Percentiles rank a stretch among this genome's conserved stretches.
Conservation (phyloP, 2,113 vertebrate genomes). For the Pontoporia blainvillei region DNA sequence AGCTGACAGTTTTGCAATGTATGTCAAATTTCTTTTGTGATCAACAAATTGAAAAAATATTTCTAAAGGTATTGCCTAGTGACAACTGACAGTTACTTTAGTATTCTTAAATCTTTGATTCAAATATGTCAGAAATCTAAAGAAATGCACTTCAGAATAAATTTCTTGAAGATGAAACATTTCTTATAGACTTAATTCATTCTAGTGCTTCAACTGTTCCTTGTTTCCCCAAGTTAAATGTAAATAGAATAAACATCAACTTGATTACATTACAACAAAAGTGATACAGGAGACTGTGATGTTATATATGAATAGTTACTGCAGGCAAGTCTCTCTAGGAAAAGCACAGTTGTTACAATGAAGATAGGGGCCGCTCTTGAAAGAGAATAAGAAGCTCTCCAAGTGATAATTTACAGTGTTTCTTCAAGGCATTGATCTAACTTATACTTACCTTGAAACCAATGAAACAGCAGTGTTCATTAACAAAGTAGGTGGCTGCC, state of each 20-base stretch:
- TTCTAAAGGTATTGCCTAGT: slow-evolving; percentile 38
- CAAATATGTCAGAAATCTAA: slow-evolving; percentile 34
- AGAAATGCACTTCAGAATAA: slow-evolving; percentile 16
- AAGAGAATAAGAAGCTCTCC: neutral
- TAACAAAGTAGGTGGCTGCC: neutral
- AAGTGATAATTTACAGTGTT: neutral
- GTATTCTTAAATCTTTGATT: slow-evolving; percentile 35
- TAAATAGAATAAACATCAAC: slow-evolving; percentile 53
- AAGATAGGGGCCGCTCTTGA: neutral
- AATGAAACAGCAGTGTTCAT: neutral
- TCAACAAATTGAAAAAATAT: slow-evolving; percentile 50
- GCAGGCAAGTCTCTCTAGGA: neutral
- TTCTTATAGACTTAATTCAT: slow-evolving; percentile 44
- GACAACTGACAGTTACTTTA: slow-evolving; percentile 17
- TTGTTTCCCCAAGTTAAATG: slow-evolving; percentile 52
- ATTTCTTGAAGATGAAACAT: slow-evolving; percentile 41
- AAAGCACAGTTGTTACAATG: neutral
- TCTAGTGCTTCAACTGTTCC: neutral
- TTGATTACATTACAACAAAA: slow-evolving; percentile 4
- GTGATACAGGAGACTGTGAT: neutral
- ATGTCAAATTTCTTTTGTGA: slow-evolving; percentile 47
- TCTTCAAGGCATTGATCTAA: slow-evolving; percentile 15
- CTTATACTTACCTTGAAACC: slow-evolving; percentile 16
- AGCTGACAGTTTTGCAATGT: slow-evolving; percentile 40
- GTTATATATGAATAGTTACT: slow-evolving; percentile 6